Evolutionary conservation across 2,888 invertebrate genomes (phyloP), one percentile per base, ranked within the genome.

Genomic region (Hyposoter dolosus): DNA sequence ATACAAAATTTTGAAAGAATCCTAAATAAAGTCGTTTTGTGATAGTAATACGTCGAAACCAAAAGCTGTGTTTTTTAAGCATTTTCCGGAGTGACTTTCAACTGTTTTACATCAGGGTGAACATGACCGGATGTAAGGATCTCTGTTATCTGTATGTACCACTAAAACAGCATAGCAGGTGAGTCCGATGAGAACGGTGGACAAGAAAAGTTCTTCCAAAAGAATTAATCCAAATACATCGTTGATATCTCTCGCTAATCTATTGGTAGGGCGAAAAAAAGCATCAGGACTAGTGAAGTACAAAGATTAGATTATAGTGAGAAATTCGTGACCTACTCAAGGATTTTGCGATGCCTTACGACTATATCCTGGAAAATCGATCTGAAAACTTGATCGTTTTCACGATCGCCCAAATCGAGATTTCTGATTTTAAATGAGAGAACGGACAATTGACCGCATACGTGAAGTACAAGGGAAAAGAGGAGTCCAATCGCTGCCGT

Each of bases 151-250:
- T 47, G 45, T 17, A 45, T 75, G 32, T 84, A 87, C 87, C 84
- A 85, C 80, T 35, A 87, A 66, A 68, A 80, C 87, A 74, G 80
- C 80, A 56, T 87, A 87, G 63, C 77, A 69, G 1, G 85, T 83
- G 12, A 87, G 85, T 3, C 87, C 87, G 50, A 87, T 28, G 15
- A 84, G 83, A 9, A 87, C 65, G 12, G 87, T 87, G 0, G 82
- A 69, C 15, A 85, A 63, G 5, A 85, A 3, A 32, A 87, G 74
- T 83, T 87, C 87, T 75, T 85, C 87, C 74, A 85, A 47, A 3
- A 87, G 85, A n/a, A 87, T 80, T 10, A 85, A 45, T 40, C 79
- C 66, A 56, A 87, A 87, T 9, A 83, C 78, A 12, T 81, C 81
- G 23, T 87, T 81, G 43, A 87, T 87, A n/a, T 83, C 78, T 77